Evolutionary conservation across 2,888 invertebrate genomes (phyloP), one percentile per base, ranked within the genome.

Genomic region (Phalera bucephala): DNA sequence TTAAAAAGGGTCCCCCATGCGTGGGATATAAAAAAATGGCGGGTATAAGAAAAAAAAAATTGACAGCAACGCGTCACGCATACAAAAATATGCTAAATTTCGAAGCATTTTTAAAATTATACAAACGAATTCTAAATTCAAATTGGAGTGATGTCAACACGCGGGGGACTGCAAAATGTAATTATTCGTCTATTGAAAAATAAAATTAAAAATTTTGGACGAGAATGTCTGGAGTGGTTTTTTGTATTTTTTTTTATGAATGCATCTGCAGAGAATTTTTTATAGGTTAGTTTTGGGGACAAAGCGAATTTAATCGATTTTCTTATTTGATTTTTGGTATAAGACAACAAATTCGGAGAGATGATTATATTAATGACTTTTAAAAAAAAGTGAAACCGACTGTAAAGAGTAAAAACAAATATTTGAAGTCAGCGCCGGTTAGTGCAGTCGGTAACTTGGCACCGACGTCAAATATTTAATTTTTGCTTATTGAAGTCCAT

Each of bases 121-220:
- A 65, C 74, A 62, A 57, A 48, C 65, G 64, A 58, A 58, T 58
- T 45, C 54, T 47, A 52, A 45, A 58, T 58, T 58, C 47, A 54
- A 72, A 76, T 77, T 71, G 60, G 66, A 68, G 72, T 72, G 64
- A 55, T 63, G 69, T 66, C 69, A 72, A 60, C 60, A 56, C 55
- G 54, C 15, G 36, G 52, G 5, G 40, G 60, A 52, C 64, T 53
- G 68, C 28, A 67, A n/a, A 64, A 69, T 72, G 65, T 68, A 75
- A 75, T 76, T 72, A 14, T 60, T 65, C 65, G 60, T 54, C 58
- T 63, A 71, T 71, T 63, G 64, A 62, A 42, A 49, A 32, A 49
- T 43, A 42, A 68, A 68, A 70, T 52, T 37, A 32, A 44, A 37
- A 36, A 36, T n/a, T n/a, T n/a, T n/a, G n/a, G n/a, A n/a, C n/a